Conservation (phyloP, 2,113 vertebrate species). For the Nothobranchius furzeri region DNA sequence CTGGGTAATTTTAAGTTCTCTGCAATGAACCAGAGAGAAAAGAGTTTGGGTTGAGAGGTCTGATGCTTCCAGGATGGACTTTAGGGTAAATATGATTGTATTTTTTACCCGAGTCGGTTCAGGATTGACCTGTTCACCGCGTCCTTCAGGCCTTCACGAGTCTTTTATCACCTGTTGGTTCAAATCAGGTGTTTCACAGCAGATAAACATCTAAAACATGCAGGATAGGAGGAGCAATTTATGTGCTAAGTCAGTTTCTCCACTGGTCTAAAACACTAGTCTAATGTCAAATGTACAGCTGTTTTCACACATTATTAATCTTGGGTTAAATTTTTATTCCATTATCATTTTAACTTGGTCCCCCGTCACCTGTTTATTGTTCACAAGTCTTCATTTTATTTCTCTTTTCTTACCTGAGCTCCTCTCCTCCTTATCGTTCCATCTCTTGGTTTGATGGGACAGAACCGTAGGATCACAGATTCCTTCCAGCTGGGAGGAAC, state of each 20-base stretch:
- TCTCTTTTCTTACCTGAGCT: conserved; percentile 15
- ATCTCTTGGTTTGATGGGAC: conserved; percentile 59
- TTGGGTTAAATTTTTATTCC: not conserved
- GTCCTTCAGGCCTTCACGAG: too few relatives aligned
- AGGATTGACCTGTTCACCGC: too few relatives aligned
- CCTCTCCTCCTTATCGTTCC: conserved; percentile 33
- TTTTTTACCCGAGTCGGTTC: too few relatives aligned
- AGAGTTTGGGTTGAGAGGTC: not conserved
- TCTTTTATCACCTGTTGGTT: too few relatives aligned
- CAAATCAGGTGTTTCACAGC: too few relatives aligned
- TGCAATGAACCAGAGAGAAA: not conserved
- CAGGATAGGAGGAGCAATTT: too few relatives aligned
- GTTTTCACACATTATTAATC: not conserved
- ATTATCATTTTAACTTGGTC: too few relatives aligned
- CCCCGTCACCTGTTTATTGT: not conserved
- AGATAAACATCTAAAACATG: too few relatives aligned
- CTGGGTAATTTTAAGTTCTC: not conserved
- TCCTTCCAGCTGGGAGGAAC: conserved; percentile 50
- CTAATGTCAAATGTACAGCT: not conserved
- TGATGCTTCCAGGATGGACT: too few relatives aligned
- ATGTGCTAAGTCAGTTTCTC: too few relatives aligned
- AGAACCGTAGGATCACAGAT: conserved; percentile 36
- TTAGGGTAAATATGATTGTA: too few relatives aligned
- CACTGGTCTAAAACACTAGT: not conserved
- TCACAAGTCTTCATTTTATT: conserved; percentile 6